phyloP scores from a whole-genome alignment of 1,140 invertebrate species.

The Penaeus chinensis region DNA sequence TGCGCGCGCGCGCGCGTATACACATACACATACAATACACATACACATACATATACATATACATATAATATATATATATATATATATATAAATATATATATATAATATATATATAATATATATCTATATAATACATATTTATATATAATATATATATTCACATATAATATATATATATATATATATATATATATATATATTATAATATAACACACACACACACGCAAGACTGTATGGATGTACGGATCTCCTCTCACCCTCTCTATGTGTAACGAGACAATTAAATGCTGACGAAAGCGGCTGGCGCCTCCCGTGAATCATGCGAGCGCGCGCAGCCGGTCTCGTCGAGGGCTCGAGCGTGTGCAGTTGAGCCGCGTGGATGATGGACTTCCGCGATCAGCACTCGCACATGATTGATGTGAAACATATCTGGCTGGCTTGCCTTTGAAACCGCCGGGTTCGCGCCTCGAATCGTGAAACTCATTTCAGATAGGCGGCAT shows the following conservation, averaged over 20 bases:
- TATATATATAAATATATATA: neutral
- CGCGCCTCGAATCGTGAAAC: slow-evolving; percentile 50
- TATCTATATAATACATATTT: too few relatives aligned
- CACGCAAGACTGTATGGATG: neutral
- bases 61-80: neutral
- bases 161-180: too few relatives aligned
- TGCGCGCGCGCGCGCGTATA: neutral
- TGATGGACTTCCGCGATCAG: slow-evolving; percentile 43
- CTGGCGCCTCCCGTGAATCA: too few relatives aligned
- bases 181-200: too few relatives aligned
- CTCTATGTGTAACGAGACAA: too few relatives aligned
- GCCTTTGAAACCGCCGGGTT: slow-evolving; percentile 52
- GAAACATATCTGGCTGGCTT: slow-evolving; percentile 56
- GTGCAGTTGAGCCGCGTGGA: neutral
- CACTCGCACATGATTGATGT: slow-evolving; percentile 54
- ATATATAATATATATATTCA: too few relatives aligned
- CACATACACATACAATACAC: neutral
- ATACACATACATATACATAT: too few relatives aligned
- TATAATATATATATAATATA: neutral
- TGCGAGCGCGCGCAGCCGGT: too few relatives aligned
- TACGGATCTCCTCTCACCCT: neutral
- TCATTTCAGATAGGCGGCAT: slow-evolving; percentile 59
- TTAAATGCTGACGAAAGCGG: too few relatives aligned
- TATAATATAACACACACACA: neutral
- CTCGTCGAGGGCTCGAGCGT: too few relatives aligned